phyloP scores from a whole-genome alignment of 2,888 invertebrate species.

The Microplitis deprimator region DNA sequence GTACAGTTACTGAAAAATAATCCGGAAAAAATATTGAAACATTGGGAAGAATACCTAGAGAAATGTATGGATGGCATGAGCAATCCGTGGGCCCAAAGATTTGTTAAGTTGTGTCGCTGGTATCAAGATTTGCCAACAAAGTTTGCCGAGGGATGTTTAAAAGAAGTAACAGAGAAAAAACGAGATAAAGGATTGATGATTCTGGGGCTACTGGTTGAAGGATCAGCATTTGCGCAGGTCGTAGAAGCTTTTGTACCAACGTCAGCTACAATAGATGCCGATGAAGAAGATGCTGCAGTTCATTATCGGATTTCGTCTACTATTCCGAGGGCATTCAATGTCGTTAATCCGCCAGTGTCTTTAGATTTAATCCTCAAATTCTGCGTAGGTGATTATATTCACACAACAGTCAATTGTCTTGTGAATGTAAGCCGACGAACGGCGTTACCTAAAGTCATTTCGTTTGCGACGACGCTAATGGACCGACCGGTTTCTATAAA shows the following conservation, averaged over 20 bases:
- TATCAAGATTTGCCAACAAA: constrained; percentile 60
- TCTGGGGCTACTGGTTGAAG: constrained; percentile 55
- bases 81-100: constrained; percentile 27
- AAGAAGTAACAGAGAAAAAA: constrained; percentile 24
- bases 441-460: constrained; percentile 49
- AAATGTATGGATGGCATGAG: background rate
- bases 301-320: constrained; percentile 17
- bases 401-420: constrained; percentile 41
- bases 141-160: constrained; percentile 46
- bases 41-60: constrained; percentile 48
- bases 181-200: constrained; percentile 26
- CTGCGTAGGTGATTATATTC: constrained; percentile 57
- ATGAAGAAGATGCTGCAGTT: constrained; percentile 40
- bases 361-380: constrained; percentile 49
- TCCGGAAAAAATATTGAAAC: constrained; percentile 29
- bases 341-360: constrained; percentile 61
- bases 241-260: constrained; percentile 54
- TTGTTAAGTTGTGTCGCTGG: constrained; percentile 58
- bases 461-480: constrained; percentile 51
- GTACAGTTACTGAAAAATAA: constrained; percentile 2
- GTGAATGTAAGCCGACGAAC: constrained; percentile 52
- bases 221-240: constrained; percentile 49
- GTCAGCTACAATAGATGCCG: constrained; percentile 48
- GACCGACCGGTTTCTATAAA: constrained; percentile 57
- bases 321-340: constrained; percentile 47